Conservation (phyloP, 1,140 invertebrate species). For the Plutomurus gul region DNA sequence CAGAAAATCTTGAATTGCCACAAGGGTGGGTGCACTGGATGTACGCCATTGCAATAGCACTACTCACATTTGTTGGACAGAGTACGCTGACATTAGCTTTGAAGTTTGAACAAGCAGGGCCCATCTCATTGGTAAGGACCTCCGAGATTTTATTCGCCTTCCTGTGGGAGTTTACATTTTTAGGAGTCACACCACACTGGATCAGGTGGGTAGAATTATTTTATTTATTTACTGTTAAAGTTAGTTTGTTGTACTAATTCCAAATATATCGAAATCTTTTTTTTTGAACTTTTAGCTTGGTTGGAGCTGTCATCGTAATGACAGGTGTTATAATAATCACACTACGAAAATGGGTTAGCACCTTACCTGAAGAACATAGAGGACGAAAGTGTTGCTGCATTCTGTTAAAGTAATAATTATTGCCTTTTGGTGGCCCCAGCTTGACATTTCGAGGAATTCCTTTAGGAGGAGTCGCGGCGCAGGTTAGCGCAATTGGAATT, state of each 20-base stretch:
- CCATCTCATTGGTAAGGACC: conserved; percentile 35
- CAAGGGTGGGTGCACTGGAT: neutral
- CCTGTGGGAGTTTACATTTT: conserved; percentile 34
- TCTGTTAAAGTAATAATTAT: neutral
- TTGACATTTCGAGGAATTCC: no score
- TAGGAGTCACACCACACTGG: conserved; percentile 10
- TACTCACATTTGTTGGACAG: conserved; percentile 42
- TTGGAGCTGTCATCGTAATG: conserved; percentile 1
- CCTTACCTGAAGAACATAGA: neutral
- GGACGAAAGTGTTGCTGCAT: neutral
- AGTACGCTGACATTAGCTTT: conserved; percentile 33
- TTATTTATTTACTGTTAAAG: neutral
- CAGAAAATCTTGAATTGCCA: conserved; percentile 23
- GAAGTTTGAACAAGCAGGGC: conserved; percentile 43
- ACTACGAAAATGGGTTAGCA: neutral
- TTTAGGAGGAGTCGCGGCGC: no score
- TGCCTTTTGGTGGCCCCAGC: no score
- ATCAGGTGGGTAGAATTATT: neutral
- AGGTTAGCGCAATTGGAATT: no score
- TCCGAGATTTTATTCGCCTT: conserved; percentile 45
- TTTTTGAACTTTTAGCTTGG: neutral
- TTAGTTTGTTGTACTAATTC: neutral
- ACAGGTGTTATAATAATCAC: neutral
- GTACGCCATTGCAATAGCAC: conserved; percentile 32
- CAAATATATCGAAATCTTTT: neutral